phyloP scores from a whole-genome alignment of 2,888 invertebrate genomes.

The Nymphalis polychloros region DNA sequence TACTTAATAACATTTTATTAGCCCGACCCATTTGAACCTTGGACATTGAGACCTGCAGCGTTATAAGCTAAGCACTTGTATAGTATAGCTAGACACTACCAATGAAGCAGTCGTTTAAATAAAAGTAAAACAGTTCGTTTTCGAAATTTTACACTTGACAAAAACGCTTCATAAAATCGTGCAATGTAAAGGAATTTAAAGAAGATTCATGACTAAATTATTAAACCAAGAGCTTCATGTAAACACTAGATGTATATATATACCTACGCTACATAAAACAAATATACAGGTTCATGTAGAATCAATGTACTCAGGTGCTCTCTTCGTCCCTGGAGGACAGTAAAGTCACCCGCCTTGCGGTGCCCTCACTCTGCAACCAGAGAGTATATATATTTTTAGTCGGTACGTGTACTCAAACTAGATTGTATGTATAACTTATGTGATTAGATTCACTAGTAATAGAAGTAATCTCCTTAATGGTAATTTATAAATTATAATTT shows the following conservation, averaged over 20 bases:
- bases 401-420: background rate
- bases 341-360: constrained; percentile 56
- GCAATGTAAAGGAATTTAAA: constrained; percentile 4
- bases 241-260: constrained; percentile 15
- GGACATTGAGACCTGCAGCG: too few species aligned
- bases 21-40: too few species aligned
- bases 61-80: too few species aligned
- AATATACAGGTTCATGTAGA: constrained; percentile 47
- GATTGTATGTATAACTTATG: constrained; percentile 1
- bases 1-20: too few species aligned
- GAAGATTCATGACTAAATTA: background rate
- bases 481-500: background rate
- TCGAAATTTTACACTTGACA: background rate
- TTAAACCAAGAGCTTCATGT: constrained; percentile 15
- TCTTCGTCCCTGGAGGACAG: constrained; percentile 54
- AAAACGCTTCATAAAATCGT: background rate
- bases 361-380: constrained; percentile 42
- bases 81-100: too few species aligned
- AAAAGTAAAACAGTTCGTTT: too few species aligned
- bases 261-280: constrained; percentile 22
- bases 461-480: background rate
- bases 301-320: constrained; percentile 60
- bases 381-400: constrained; percentile 32
- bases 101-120: too few species aligned
- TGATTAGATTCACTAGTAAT: background rate